Conservation (phyloP, 2,888 invertebrate genomes). For the Cabera pusaria region DNA sequence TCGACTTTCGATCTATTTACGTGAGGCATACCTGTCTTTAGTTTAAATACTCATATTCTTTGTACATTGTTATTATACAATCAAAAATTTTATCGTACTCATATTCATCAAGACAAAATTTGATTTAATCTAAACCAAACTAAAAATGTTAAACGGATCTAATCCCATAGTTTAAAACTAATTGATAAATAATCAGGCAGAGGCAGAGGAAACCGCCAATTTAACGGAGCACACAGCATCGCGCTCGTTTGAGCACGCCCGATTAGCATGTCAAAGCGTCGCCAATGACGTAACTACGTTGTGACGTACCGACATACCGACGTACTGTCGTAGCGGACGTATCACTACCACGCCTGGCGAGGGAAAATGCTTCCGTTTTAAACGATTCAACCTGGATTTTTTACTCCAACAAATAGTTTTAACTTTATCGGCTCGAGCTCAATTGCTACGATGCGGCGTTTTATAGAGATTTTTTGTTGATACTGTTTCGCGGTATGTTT, state of each 20-base stretch:
- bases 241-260: conserved; percentile 14
- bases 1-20: too few relatives aligned
- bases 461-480: too few relatives aligned
- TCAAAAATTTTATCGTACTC: too few relatives aligned
- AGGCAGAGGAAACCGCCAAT: conserved; percentile 31
- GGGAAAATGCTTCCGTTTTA: conserved; percentile 2
- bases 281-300: neutral
- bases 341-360: conserved; percentile 1
- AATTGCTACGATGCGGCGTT: too few relatives aligned
- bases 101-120: too few relatives aligned
- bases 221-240: conserved; percentile 25
- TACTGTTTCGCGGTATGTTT: too few relatives aligned
- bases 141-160: conserved; percentile 3
- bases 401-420: conserved; percentile 1
- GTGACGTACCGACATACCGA: neutral
- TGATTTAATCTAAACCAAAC: neutral
- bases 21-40: too few relatives aligned
- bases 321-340: conserved; percentile 4
- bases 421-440: conserved; percentile 1
- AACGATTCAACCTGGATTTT: neutral
- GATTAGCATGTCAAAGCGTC: conserved; percentile 44
- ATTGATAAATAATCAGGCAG: conserved; percentile 36
- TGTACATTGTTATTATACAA: too few relatives aligned
- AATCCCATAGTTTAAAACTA: conserved; percentile 25
- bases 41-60: too few relatives aligned